Conservation (phyloP, 2,113 vertebrate genomes). For the Epinephelus lanceolatus region DNA sequence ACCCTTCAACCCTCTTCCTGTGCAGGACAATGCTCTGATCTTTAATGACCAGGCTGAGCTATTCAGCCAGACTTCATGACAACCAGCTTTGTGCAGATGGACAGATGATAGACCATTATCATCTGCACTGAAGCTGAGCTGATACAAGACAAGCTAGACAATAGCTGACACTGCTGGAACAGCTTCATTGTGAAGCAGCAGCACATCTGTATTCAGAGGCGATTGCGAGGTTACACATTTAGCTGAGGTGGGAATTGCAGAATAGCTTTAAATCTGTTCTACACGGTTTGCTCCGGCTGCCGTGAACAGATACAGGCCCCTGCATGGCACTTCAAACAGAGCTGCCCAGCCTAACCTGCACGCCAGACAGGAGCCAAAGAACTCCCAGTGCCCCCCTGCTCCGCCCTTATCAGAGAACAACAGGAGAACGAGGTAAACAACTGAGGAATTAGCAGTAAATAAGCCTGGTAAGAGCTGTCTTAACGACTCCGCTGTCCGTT, state of each 20-base stretch:
- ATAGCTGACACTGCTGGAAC: constrained; percentile 62
- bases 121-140: constrained; percentile 40
- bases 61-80: constrained; percentile 60
- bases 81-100: constrained; percentile 49
- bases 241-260: constrained; percentile 56
- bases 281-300: constrained; percentile 67
- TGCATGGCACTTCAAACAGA: constrained; percentile 72
- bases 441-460: constrained; percentile 67
- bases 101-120: constrained; percentile 61
- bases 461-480: constrained; percentile 41
- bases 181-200: constrained; percentile 67
- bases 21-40: constrained; percentile 52
- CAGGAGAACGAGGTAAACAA: constrained; percentile 74
- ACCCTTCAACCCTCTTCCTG: constrained; percentile 66
- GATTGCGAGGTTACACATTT: constrained; percentile 49
- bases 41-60: constrained; percentile 62
- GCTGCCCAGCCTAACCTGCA: constrained; percentile 51
- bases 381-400: constrained; percentile 31
- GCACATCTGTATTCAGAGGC: constrained; percentile 61
- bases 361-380: constrained; percentile 17
- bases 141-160: constrained; percentile 69
- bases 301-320: constrained; percentile 69
- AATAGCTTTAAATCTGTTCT: constrained; percentile 49
- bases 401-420: constrained; percentile 77
- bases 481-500: constrained; percentile 52